Conservation (phyloP, 1,140 invertebrate species). For the Eupeodes corollae region DNA sequence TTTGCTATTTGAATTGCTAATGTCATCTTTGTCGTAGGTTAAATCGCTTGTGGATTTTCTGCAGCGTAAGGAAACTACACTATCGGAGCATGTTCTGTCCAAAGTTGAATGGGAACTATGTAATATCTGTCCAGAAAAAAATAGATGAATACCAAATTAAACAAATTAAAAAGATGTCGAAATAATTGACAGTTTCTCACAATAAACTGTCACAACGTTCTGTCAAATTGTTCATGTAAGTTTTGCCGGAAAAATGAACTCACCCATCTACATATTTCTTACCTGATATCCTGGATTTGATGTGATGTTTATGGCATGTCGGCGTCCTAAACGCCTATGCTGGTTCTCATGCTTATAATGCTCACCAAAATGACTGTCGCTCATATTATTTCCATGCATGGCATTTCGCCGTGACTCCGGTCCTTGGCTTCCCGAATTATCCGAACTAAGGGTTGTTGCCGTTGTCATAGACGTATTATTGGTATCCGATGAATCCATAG, state of each 20-base stretch:
- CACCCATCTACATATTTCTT: not conserved
- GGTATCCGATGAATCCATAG: slow-evolving; percentile 23
- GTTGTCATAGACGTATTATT: not conserved
- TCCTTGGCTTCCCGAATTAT: not conserved
- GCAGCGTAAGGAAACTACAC: slow-evolving; percentile 38
- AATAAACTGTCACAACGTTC: no score
- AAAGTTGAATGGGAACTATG: slow-evolving; percentile 35
- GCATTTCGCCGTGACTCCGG: not conserved
- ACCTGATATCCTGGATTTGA: slow-evolving; percentile 35
- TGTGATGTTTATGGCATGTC: slow-evolving; percentile 36
- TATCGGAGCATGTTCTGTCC: slow-evolving; percentile 35
- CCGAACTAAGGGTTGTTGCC: not conserved
- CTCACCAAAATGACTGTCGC: not conserved
- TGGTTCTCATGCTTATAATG: no score
- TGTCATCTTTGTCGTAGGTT: slow-evolving; percentile 42
- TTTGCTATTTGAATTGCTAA: slow-evolving; percentile 8
- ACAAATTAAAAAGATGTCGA: no score
- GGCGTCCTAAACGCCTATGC: slow-evolving; percentile 11
- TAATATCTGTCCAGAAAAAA: slow-evolving; percentile 23
- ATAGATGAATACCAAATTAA: not conserved
- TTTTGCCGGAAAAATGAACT: no score
- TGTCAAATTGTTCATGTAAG: not conserved
- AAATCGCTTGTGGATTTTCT: slow-evolving; percentile 63
- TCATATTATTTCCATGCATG: not conserved
- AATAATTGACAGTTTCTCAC: no score